phyloP scores from a whole-genome alignment of 2,113 vertebrate genomes.

The Platycercus adscitus region DNA sequence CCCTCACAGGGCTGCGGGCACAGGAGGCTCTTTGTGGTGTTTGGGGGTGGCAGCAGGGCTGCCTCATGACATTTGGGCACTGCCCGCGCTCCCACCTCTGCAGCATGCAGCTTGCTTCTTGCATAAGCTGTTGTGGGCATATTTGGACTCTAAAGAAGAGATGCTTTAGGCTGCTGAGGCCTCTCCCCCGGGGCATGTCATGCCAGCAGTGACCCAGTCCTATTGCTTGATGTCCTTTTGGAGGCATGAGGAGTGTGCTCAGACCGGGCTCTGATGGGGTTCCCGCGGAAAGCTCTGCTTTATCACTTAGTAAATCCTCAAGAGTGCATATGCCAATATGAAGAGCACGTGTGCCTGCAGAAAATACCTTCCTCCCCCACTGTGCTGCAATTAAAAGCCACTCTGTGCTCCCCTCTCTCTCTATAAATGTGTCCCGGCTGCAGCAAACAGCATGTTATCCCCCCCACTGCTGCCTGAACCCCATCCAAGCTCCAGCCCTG shows the following conservation, averaged over 20 bases:
- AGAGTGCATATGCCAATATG: background rate
- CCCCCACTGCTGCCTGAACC: background rate
- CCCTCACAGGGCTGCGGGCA: fast-evolving
- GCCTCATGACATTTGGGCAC: conserved; percentile 23
- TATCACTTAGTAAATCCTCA: conserved; percentile 1
- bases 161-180: background rate
- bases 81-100: conserved; percentile 28
- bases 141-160: background rate
- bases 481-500: background rate
- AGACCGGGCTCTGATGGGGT: background rate
- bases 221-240: background rate
- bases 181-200: fast-evolving
- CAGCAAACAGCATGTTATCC: background rate
- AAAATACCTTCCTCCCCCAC: background rate
- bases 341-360: background rate
- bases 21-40: conserved; percentile 19
- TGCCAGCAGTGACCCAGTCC: background rate
- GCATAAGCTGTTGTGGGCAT: background rate
- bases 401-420: background rate
- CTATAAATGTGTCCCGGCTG: background rate
- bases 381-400: background rate
- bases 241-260: background rate
- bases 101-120: background rate
- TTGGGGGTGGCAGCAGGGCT: background rate
- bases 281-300: background rate